Conservation (phyloP, 2,888 invertebrate species). For the Lasius platythorax region DNA sequence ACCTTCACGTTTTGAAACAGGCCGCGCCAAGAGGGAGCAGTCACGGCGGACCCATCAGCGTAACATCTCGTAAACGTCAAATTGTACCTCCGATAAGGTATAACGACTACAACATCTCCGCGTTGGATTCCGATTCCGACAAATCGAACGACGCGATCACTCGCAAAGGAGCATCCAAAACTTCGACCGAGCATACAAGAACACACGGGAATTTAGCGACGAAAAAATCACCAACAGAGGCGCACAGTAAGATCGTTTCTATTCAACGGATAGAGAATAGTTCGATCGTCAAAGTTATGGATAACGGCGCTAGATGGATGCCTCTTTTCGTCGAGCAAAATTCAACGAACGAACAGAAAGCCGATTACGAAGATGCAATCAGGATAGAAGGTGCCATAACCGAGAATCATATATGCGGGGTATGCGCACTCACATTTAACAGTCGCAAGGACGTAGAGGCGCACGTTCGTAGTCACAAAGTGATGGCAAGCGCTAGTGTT, state of each 20-base stretch:
- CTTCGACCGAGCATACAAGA: not conserved
- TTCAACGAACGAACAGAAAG: slow-evolving; percentile 15
- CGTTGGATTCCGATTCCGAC: slow-evolving; percentile 67
- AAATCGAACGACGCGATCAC: slow-evolving; percentile 35
- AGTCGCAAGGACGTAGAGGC: slow-evolving; percentile 76
- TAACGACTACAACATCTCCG: slow-evolving; percentile 76
- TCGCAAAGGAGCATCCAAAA: slow-evolving; percentile 10
- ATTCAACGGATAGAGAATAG: not conserved
- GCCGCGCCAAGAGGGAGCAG: slow-evolving; percentile 52
- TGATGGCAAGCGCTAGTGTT: not conserved
- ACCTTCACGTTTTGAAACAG: slow-evolving; percentile 64
- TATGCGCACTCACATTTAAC: slow-evolving; percentile 77
- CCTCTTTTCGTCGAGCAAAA: not conserved
- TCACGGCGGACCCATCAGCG: slow-evolving; percentile 66
- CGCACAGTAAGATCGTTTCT: not conserved
- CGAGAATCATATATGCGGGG: slow-evolving; percentile 79
- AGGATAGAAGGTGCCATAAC: slow-evolving; percentile 2
- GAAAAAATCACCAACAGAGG: not conserved
- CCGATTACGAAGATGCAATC: slow-evolving; percentile 21
- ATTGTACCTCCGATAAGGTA: slow-evolving; percentile 74
- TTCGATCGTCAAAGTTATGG: not conserved
- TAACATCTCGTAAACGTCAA: slow-evolving; percentile 74
- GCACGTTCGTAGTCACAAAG: slow-evolving; percentile 78
- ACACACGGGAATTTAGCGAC: not conserved
- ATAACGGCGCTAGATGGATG: not conserved